Evolutionary conservation across 1,140 invertebrate species (phyloP).

Genomic region (Eumaeus atala): DNA sequence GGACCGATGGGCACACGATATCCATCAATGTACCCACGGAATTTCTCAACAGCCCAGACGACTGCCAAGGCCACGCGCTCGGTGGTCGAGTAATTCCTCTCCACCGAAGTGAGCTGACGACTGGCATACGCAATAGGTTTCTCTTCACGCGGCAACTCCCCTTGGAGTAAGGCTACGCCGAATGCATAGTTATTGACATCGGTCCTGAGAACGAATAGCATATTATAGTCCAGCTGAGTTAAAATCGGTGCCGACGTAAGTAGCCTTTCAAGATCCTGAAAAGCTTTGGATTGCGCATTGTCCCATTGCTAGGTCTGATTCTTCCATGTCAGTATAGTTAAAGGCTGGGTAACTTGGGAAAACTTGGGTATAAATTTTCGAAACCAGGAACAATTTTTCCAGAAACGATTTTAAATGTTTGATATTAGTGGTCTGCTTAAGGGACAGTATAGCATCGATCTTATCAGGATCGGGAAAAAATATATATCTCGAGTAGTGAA

Average conservation of each 20-base stretch:
- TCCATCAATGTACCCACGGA: background rate
- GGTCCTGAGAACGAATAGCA: background rate
- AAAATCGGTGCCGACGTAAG: conserved; percentile 2
- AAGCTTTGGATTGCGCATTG: background rate
- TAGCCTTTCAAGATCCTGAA: background rate
- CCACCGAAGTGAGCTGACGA: background rate
- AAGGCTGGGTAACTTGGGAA: conserved; percentile 15
- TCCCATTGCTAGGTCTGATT: background rate
- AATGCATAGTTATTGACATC: background rate
- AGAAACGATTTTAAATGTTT: conserved; percentile 23
- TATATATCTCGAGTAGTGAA: conserved; percentile 1
- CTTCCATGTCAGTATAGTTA: background rate
- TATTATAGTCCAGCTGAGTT: background rate
- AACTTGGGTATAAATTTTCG: conserved; percentile 26
- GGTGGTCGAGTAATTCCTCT: background rate
- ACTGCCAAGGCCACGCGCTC: background rate
- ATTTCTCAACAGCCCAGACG: too few species aligned
- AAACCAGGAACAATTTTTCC: conserved; percentile 31
- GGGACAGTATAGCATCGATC: too few species aligned
- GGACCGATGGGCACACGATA: background rate
- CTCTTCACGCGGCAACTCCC: background rate
- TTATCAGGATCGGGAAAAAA: too few species aligned
- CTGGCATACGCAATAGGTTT: too few species aligned
- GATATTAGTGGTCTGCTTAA: conserved; percentile 18
- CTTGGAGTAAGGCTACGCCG: background rate